Evolutionary conservation across 1,140 invertebrate species (phyloP).

Genomic region (Parapsyche elsis): DNA sequence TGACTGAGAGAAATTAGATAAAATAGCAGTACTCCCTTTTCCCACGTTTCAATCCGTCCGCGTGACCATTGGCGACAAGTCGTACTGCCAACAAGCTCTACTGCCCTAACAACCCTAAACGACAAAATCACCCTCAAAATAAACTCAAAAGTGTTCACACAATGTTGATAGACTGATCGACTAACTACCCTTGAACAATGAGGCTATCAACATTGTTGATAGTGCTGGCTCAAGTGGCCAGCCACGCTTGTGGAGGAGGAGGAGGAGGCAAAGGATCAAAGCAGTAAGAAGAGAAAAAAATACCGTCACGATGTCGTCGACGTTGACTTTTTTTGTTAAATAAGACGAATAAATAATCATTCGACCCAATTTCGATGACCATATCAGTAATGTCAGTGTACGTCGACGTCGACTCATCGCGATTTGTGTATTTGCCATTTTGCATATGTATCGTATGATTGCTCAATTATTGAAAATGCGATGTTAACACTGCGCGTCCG

Average conservation of each 20-base stretch:
- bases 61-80: neutral
- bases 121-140: neutral
- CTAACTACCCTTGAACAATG: neutral
- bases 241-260: constrained; percentile 10
- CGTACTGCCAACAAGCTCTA: neutral
- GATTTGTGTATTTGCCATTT: too few species aligned
- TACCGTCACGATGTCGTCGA: too few species aligned
- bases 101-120: neutral
- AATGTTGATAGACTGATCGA: neutral
- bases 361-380: too few species aligned
- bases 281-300: constrained; percentile 42
- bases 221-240: constrained; percentile 2
- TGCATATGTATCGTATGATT: neutral
- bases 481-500: neutral
- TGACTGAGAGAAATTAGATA: constrained; percentile 52
- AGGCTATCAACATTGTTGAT: constrained; percentile 5
- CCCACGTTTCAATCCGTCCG: constrained; percentile 48
- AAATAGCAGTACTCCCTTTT: constrained; percentile 41
- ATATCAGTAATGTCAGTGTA: too few species aligned
- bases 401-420: too few species aligned
- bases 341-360: too few species aligned
- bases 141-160: neutral
- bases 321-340: too few species aligned
- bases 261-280: constrained; percentile 45
- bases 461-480: neutral